These are phyloP conservation scores for Cotesia typhae DNA, from an alignment of 1,140 invertebrate species.

Conservation along the genomic window DNA sequence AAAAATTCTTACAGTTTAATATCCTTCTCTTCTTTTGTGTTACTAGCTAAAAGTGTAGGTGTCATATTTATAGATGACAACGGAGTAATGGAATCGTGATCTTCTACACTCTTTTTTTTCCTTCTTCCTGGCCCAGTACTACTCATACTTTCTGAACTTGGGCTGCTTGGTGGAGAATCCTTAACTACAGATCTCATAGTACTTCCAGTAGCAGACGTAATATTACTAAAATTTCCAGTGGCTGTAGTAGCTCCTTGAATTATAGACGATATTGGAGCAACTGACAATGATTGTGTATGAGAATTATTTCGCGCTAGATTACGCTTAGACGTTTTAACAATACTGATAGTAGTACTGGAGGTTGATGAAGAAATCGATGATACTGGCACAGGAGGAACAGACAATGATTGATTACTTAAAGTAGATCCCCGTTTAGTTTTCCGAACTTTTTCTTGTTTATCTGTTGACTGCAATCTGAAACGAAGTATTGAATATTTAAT, in stretches of 20 bases:
- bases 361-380: slow-evolving; percentile 43
- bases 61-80: slow-evolving; percentile 57
- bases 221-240: slow-evolving; percentile 57
- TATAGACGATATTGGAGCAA: slow-evolving; percentile 53
- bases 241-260: slow-evolving; percentile 55
- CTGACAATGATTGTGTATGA: slow-evolving; percentile 48
- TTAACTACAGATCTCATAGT: slow-evolving; percentile 64
- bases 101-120: slow-evolving; percentile 61
- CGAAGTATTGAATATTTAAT: not conserved
- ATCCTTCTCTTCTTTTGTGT: slow-evolving; percentile 69
- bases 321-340: slow-evolving; percentile 55
- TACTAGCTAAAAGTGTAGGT: slow-evolving; percentile 55
- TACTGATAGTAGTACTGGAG: slow-evolving; percentile 41
- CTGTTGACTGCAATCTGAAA: slow-evolving; percentile 62
- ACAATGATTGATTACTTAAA: slow-evolving; percentile 48
- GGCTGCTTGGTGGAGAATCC: slow-evolving; percentile 75
- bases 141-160: slow-evolving; percentile 69
- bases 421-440: slow-evolving; percentile 58
- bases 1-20: slow-evolving; percentile 65
- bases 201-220: slow-evolving; percentile 48
- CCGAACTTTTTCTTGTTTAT: slow-evolving; percentile 60
- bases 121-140: slow-evolving; percentile 59
- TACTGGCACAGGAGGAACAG: slow-evolving; percentile 40
- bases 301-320: slow-evolving; percentile 49
- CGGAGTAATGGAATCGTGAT: slow-evolving; percentile 47